Base-by-base conservation (phyloP, 2,797 vertebrate species). In the Chaetophractus vellerosus region DNA sequence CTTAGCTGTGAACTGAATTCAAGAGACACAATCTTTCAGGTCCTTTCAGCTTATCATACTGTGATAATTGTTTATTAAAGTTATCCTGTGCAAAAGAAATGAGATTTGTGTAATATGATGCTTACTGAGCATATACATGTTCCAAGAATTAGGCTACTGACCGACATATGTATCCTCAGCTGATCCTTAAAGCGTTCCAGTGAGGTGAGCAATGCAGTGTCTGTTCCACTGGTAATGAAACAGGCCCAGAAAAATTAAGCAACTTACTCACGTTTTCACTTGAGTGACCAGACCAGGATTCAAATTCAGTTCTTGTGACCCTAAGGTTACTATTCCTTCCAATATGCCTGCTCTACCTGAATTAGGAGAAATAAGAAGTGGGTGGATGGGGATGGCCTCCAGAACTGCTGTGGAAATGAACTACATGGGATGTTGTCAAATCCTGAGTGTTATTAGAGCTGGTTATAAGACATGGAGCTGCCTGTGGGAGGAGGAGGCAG, bases 381-480 rank as follows among this genome's bases (percentile, higher is more conserved):
- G 6, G 28, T 41, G 8, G 33, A 79, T 31, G 36, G 59, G 41
- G 31, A 33, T 2, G 4, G 50, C 24, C 11, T 26, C n/a, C 15
- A 95, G 63, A 24, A 36, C 72, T 14, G 61, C 28, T 21, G 6
- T 90, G 81, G 19, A 68, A 66, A 71, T 86, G 28, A 88, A 21
- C 48, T 19, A 3, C 16, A 6, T 31, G 57, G 36, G 74, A 36
- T 52, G 3, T 8, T 57, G 15, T 55, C 72, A 33, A 10, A 33
- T 21, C 23, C 33, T 1, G 0, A 0, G 3, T 24, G 23, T 23
- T 4, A 5, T 61, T 78, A 26, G 15, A 19, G 9, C 50, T 16
- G 12, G n/a, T 15, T 50, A 48, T 31, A 10, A 8, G 24, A 8
- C 48, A 14, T 12, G 3, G 82, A 36, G 48, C 52, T 28, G 21